Evolutionary conservation across 1,140 invertebrate genomes (phyloP).

Genomic region (Cotesia glomerata): DNA sequence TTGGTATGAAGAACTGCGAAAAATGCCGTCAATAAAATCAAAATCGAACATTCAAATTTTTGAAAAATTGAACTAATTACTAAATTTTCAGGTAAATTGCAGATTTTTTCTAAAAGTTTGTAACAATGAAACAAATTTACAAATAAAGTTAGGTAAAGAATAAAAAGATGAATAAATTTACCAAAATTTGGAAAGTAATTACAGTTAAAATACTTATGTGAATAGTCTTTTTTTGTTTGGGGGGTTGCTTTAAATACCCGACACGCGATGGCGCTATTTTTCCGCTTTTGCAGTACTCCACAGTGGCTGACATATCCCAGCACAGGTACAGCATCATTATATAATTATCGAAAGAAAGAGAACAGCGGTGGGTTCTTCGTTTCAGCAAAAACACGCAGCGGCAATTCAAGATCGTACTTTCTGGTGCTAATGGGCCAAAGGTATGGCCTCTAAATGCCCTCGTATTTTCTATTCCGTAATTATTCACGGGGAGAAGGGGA

Average conservation of each 20-base stretch:
- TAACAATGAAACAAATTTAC: too few relatives aligned
- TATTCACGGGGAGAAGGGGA: not conserved
- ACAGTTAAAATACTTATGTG: too few relatives aligned
- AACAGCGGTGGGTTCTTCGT: conserved; percentile 16
- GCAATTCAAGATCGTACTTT: conserved; percentile 12
- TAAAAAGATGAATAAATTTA: not conserved
- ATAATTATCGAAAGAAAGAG: conserved; percentile 30
- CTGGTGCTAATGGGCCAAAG: conserved; percentile 1
- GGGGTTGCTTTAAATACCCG: conserved; percentile 4
- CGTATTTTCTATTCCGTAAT: not conserved
- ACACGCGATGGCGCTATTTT: conserved; percentile 36
- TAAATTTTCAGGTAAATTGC: too few relatives aligned
- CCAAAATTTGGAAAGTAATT: conserved; percentile 22
- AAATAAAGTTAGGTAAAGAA: too few relatives aligned
- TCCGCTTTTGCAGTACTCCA: conserved; percentile 3
- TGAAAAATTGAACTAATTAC: too few relatives aligned
- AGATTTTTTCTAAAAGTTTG: too few relatives aligned
- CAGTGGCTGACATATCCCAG: conserved; percentile 27
- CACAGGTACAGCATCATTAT: conserved; percentile 36
- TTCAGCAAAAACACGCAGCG: conserved; percentile 22
- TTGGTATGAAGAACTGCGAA: too few relatives aligned
- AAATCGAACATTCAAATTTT: too few relatives aligned
- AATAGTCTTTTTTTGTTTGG: not conserved
- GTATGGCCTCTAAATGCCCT: not conserved
- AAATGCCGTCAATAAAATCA: too few relatives aligned